phyloP scores from a whole-genome alignment of 2,888 invertebrate species.

The Polyommatus iphigenia region DNA sequence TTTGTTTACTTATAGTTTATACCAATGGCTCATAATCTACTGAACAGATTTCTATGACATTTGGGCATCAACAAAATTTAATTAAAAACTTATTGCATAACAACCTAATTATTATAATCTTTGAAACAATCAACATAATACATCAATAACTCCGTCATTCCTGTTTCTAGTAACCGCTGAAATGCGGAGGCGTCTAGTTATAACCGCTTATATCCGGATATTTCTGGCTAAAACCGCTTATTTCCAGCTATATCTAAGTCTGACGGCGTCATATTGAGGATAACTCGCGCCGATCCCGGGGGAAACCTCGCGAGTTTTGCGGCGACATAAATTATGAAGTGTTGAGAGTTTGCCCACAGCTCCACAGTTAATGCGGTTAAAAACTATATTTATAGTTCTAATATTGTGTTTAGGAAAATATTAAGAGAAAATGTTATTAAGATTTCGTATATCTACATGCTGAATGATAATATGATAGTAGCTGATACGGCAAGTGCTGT shows the following conservation, averaged over 20 bases:
- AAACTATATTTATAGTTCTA: constrained; percentile 4
- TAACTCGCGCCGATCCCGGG: constrained; percentile 6
- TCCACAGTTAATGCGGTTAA: constrained; percentile 7
- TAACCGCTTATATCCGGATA: neutral
- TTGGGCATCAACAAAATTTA: neutral
- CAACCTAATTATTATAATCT: too few species aligned
- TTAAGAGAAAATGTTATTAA: neutral
- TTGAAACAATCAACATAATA: neutral
- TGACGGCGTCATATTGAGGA: constrained; percentile 27
- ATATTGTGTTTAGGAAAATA: neutral
- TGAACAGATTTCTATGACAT: neutral
- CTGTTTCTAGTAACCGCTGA: neutral
- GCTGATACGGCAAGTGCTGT: too few species aligned
- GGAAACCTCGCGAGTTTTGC: constrained; percentile 24
- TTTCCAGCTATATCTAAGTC: constrained; percentile 26
- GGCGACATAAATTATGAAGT: constrained; percentile 30
- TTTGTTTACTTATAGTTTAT: too few species aligned
- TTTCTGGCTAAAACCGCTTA: constrained; percentile 13
- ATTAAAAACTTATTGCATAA: too few species aligned
- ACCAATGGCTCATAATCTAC: too few species aligned
- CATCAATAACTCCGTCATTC: neutral
- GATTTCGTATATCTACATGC: too few species aligned
- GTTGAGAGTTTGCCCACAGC: constrained; percentile 15
- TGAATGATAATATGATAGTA: too few species aligned
- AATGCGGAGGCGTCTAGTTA: neutral